A percentile compares a stretch with the other conserved stretches of the same genome.
phyloP scores from a whole-genome alignment of 2,113 vertebrate genomes.

The Clarias gariepinus region DNA sequence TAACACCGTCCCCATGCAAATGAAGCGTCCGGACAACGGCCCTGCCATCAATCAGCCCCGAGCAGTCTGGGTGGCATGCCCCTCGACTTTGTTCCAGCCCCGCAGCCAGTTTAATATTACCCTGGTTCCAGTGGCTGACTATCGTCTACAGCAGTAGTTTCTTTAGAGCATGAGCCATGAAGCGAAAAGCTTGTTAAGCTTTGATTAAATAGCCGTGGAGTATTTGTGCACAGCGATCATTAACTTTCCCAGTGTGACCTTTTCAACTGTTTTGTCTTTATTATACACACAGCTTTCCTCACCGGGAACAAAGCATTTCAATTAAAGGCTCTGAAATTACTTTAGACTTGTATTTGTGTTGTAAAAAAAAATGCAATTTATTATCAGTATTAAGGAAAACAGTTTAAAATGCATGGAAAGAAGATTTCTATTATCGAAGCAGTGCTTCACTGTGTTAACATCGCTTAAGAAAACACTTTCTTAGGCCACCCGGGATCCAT shows the following conservation, averaged over 20 bases:
- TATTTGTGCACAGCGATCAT: conserved; percentile 21
- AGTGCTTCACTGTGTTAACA: not conserved
- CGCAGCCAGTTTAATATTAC: conserved; percentile 26
- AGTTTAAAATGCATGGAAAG: not conserved
- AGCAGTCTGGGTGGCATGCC: conserved; percentile 15
- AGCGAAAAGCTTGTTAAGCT: conserved; percentile 16
- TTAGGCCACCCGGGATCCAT: not conserved
- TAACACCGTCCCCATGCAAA: conserved; percentile 43
- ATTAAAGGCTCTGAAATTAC: not conserved
- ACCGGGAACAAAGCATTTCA: not conserved
- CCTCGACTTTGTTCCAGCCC: not conserved
- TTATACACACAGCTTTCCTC: not conserved
- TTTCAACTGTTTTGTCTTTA: conserved; percentile 4
- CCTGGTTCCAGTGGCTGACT: conserved; percentile 28
- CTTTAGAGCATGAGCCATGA: not conserved
- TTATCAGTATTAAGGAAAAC: too few relatives aligned
- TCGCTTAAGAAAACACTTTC: not conserved
- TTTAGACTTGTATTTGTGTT: not conserved
- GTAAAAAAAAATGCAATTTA: not conserved
- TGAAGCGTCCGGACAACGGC: conserved; percentile 40
- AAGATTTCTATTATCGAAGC: too few relatives aligned
- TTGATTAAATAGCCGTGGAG: conserved; percentile 38
- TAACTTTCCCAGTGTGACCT: conserved; percentile 26
- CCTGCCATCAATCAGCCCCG: conserved; percentile 38
- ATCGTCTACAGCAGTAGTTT: not conserved